These are phyloP conservation scores for Mastomys coucha DNA, from an alignment of 2,113 vertebrate species.

Conservation along the genomic window DNA sequence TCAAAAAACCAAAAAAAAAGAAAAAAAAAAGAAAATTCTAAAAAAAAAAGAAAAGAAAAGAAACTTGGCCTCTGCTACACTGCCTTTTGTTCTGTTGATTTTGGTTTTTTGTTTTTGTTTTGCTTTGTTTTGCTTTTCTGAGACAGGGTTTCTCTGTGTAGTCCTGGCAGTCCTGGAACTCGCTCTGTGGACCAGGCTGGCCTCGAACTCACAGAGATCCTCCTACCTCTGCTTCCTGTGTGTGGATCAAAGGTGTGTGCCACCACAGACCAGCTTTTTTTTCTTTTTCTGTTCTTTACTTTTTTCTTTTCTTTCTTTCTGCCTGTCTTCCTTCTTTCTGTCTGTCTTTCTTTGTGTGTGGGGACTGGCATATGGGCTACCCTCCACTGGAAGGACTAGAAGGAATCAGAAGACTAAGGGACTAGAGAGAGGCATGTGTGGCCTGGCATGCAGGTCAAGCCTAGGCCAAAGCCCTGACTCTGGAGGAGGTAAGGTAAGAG, in stretches of 20 bases:
- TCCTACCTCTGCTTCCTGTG: background rate
- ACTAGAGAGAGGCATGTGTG: accelerated
- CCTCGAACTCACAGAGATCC: background rate
- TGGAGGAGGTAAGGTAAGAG: background rate
- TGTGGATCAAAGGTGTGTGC: background rate
- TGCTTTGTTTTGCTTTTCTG: background rate
- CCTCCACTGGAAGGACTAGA: background rate
- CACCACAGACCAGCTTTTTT: no score
- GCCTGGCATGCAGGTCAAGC: no score
- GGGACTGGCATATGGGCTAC: background rate
- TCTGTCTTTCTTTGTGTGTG: no score
- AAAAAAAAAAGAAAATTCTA: no score
- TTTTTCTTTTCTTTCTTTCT: no score
- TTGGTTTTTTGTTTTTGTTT: background rate
- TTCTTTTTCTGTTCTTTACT: no score
- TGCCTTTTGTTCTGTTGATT: background rate
- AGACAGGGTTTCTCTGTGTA: background rate
- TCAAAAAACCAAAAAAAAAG: no score
- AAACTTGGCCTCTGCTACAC: background rate
- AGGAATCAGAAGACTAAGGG: background rate
- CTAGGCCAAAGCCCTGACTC: background rate
- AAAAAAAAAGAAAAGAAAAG: no score
- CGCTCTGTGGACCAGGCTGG: background rate
- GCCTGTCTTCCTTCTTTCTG: no score
- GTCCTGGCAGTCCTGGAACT: background rate